Percentiles rank a stretch among this genome's conserved stretches.
Conservation (phyloP, 2,888 invertebrate species). For the Abrostola triplasia region DNA sequence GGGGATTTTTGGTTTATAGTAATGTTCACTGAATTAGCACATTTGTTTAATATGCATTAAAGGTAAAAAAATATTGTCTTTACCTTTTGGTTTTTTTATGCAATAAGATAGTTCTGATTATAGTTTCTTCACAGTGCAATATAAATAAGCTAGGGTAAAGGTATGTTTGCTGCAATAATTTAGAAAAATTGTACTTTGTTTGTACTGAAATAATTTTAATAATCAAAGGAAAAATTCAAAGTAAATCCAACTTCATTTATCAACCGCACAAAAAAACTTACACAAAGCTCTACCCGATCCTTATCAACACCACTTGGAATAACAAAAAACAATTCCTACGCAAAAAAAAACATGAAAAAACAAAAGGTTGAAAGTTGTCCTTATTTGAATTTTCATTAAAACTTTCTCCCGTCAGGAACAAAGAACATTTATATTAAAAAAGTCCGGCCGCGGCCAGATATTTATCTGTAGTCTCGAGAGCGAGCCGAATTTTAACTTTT, state of each 20-base stretch:
- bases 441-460: slow-evolving; percentile 86
- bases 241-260: slow-evolving; percentile 33
- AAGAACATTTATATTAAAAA: slow-evolving; percentile 89
- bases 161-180: no score
- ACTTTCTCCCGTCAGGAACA: slow-evolving; percentile 87
- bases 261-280: slow-evolving; percentile 42
- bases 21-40: no score
- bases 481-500: slow-evolving; percentile 84
- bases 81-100: no score
- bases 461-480: slow-evolving; percentile 88
- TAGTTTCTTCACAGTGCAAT: no score
- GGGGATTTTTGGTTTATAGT: no score
- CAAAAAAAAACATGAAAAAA: slow-evolving; percentile 73
- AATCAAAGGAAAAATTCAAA: slow-evolving; percentile 2
- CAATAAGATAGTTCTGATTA: no score
- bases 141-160: background rate
- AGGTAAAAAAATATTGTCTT: no score
- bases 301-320: slow-evolving; percentile 73
- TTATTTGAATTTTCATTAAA: slow-evolving; percentile 87
- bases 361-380: slow-evolving; percentile 85
- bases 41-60: no score
- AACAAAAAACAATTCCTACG: slow-evolving; percentile 76
- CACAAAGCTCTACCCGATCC: slow-evolving; percentile 57
- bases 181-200: background rate
- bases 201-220: background rate